Evolutionary conservation across 53 echinoderm and acorn worm species (phyloP).

Genomic region (Arbacia lixula): DNA sequence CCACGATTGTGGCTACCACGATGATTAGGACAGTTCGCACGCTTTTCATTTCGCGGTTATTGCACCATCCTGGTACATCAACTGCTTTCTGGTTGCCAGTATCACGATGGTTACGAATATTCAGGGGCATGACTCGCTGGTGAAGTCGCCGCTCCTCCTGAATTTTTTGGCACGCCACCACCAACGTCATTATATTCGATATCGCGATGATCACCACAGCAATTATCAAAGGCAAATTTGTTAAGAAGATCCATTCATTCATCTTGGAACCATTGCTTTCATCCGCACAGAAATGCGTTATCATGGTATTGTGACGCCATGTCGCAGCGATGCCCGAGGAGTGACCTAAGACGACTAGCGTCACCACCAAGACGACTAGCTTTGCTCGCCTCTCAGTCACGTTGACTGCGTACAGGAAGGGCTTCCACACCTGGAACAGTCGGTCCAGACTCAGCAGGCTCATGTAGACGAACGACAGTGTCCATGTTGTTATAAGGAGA

Average conservation of each 20-base stretch:
- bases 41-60: too few species aligned
- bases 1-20: neutral
- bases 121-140: too few species aligned
- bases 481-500: neutral
- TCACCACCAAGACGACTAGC: neutral
- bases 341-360: neutral
- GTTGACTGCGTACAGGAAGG: neutral
- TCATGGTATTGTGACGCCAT: neutral
- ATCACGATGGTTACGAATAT: too few species aligned
- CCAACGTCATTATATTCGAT: neutral
- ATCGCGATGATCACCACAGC: neutral
- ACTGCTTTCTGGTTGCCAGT: too few species aligned
- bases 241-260: neutral
- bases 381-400: neutral
- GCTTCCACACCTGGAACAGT: constrained; percentile 1
- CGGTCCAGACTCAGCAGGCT: neutral
- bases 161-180: too few species aligned
- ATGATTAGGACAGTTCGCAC: constrained; percentile 1
- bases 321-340: neutral
- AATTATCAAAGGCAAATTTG: neutral
- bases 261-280: neutral
- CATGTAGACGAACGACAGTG: neutral
- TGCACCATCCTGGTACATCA: too few species aligned
- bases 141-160: too few species aligned
- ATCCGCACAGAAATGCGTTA: neutral